These are phyloP conservation scores for Agapornis roseicollis DNA, from an alignment of 2,113 vertebrate species.

Conservation along the genomic window DNA sequence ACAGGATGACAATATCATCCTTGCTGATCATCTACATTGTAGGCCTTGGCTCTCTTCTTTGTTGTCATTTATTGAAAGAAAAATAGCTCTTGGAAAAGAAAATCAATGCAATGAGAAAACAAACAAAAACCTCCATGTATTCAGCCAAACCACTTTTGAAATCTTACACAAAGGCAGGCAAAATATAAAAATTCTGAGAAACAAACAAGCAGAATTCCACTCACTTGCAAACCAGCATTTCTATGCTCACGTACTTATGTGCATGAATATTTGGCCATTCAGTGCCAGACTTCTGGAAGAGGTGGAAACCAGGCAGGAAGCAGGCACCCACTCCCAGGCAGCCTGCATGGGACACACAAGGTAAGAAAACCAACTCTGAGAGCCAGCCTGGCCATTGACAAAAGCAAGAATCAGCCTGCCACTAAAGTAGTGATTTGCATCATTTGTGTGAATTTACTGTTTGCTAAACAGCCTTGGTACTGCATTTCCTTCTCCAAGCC, in stretches of 20 bases:
- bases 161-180: slow-evolving; percentile 63
- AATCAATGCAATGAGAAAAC: slow-evolving; percentile 42
- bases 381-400: not conserved
- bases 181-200: slow-evolving; percentile 67
- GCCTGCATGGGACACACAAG: not conserved
- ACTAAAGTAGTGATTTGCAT: not conserved
- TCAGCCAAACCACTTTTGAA: slow-evolving; percentile 68
- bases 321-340: not conserved
- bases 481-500: not conserved
- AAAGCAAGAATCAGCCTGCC: not conserved
- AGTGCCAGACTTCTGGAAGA: not conserved
- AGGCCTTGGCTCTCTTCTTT: slow-evolving; percentile 42
- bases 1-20: slow-evolving; percentile 70
- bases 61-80: slow-evolving; percentile 64
- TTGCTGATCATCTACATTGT: slow-evolving; percentile 59
- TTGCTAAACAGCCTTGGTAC: not conserved
- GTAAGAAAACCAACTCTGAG: not conserved
- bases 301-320: not conserved
- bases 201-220: slow-evolving; percentile 52
- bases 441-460: not conserved
- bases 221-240: slow-evolving; percentile 44
- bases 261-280: not conserved
- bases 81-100: slow-evolving; percentile 65
- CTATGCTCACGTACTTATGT: not conserved
- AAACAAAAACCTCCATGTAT: slow-evolving; percentile 48